Evolutionary conservation across 2,113 vertebrate genomes (phyloP), one percentile per base, ranked within the genome.

Genomic region (Rostratula benghalensis): DNA sequence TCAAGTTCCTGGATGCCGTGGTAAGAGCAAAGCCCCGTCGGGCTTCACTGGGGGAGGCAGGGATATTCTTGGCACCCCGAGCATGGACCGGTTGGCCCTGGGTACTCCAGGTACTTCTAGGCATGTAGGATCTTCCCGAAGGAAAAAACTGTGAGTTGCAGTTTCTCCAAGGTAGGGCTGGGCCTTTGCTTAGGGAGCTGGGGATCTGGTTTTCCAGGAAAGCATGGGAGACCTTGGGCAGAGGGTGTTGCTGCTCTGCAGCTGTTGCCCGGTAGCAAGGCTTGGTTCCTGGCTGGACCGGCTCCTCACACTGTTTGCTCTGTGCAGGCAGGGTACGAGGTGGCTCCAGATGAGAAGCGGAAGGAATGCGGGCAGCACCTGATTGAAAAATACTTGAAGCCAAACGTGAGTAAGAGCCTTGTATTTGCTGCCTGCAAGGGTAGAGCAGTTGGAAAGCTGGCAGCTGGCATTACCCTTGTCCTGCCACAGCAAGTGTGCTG

Each of bases 1-100:
- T 98, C 87, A 98, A 97, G 95, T 99, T 99, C 97, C 98, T 99
- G 97, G 99, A 99, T n/a, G 98, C 98, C 7, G 99, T 99, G 99
- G 99, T 99, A 96, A 98, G 98, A 89, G 51, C 77, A 80, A n/a
- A 89, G 48, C 89, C 75, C 75, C 0, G 0, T 37, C 12, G 3
- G 50, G 21, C 53, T 50, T 74, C 11, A 0, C 0, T 45, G 56
- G 20, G 70, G 61, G 23, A 68, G 22, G 24, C 31, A 48, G 60
- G 35, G 35, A 12, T 45, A 63, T 80, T 79, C 70, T 48, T 43
- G 45, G 50, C 1, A 3, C 73, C n/a, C 10, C 61, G 67, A 46
- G 64, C 69, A 54, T 0, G 0, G 39, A 21, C 37, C 10, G 1
- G 3, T 64, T 94, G 73, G 31, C 77, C 19, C 33, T 79, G 75